These are phyloP conservation scores for Eurytemora carolleeae DNA, from an alignment of 1,140 invertebrate species.

Conservation along the genomic window DNA sequence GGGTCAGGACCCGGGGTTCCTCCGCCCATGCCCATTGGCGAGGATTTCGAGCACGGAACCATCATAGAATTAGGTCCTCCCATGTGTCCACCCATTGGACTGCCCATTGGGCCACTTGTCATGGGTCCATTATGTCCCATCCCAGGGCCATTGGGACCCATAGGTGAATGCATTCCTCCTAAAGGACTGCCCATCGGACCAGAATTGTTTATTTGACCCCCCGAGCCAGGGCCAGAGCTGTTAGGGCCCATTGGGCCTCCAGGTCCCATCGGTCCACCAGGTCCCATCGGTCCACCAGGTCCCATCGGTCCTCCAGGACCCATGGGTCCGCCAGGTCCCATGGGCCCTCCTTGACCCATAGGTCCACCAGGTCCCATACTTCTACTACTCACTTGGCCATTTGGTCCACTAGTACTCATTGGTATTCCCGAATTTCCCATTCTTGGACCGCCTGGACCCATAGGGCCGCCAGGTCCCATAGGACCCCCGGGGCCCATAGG, in stretches of 20 bases:
- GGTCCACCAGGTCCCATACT: slow-evolving; percentile 23
- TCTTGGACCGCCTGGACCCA: slow-evolving; percentile 16
- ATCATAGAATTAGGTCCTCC: background rate
- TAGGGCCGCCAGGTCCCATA: slow-evolving; percentile 62
- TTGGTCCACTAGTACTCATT: slow-evolving; percentile 15
- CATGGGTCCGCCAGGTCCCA: slow-evolving; percentile 23
- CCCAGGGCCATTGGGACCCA: slow-evolving; percentile 16
- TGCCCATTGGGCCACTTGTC: slow-evolving; percentile 19
- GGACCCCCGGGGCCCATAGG: slow-evolving; percentile 23
- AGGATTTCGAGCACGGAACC: background rate
- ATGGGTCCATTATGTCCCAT: slow-evolving; percentile 20
- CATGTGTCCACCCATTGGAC: slow-evolving; percentile 19
- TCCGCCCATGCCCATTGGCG: slow-evolving; percentile 19
- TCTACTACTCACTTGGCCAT: slow-evolving; percentile 20
- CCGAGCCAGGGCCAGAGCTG: slow-evolving; percentile 19
- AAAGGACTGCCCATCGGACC: slow-evolving; percentile 19
- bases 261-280: slow-evolving; percentile 18
- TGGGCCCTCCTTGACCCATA: slow-evolving; percentile 19
- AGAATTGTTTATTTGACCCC: slow-evolving; percentile 25
- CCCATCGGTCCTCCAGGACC: slow-evolving; percentile 17
- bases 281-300: slow-evolving; percentile 19
- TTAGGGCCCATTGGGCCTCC: too few species aligned
- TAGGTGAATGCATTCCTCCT: slow-evolving; percentile 12
- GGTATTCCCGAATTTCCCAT: slow-evolving; percentile 18
- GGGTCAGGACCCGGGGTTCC: slow-evolving; percentile 32